These are phyloP conservation scores for Neodiprion fabricii DNA, from an alignment of 1,140 invertebrate species.

Conservation along the genomic window DNA sequence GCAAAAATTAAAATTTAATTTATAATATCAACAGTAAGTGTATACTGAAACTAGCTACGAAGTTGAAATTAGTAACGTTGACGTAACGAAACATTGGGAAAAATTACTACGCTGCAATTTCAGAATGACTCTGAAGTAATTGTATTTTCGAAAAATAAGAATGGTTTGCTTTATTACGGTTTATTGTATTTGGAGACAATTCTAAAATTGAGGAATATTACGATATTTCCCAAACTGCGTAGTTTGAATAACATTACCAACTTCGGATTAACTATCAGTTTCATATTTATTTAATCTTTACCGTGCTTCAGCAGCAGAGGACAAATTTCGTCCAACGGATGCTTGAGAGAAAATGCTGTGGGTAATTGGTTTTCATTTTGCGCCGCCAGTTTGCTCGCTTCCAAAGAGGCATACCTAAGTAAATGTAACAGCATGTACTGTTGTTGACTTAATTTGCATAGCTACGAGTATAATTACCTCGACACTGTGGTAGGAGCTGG, in stretches of 20 bases:
- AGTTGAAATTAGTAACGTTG: too few relatives aligned
- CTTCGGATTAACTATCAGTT: too few relatives aligned
- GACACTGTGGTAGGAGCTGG: conserved; percentile 35
- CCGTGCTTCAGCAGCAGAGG: conserved; percentile 80
- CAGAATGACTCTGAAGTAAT: neutral
- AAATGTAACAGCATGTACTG: neutral
- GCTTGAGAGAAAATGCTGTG: conserved; percentile 76
- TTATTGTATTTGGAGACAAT: neutral
- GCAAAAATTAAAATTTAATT: conserved; percentile 27
- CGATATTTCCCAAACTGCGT: too few relatives aligned
- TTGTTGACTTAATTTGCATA: neutral
- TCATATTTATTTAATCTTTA: conserved; percentile 25
- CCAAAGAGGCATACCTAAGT: conserved; percentile 41
- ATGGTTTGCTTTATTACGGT: neutral
- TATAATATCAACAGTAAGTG: too few relatives aligned
- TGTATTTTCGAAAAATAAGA: conserved; percentile 4
- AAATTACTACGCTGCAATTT: too few relatives aligned
- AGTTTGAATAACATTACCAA: too few relatives aligned
- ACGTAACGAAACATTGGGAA: too few relatives aligned
- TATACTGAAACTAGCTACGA: too few relatives aligned
- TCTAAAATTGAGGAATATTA: conserved; percentile 8
- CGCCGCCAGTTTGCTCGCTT: conserved; percentile 44
- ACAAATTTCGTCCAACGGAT: conserved; percentile 89
- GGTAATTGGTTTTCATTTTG: conserved; percentile 43
- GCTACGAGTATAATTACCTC: conserved; percentile 33